Evolutionary conservation across 2,888 invertebrate genomes (phyloP), one percentile per base, ranked within the genome.

Genomic region (Muschampia plurimacula): DNA sequence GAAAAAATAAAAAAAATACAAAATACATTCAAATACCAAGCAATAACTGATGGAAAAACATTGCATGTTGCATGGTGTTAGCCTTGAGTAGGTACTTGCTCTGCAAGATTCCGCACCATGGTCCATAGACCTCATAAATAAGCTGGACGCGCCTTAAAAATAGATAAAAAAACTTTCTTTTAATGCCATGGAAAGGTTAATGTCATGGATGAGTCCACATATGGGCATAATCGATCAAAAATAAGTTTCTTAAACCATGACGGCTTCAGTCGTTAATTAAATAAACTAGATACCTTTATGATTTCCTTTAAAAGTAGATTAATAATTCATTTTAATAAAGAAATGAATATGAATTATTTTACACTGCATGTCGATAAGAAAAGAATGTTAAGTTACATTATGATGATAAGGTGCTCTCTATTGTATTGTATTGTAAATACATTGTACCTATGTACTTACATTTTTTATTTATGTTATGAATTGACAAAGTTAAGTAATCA

Each of bases 141-240:
- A 36, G 36, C 59, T 36, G 32, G 36, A 36, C 39, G 62, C 41
- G 36, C 6, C 32, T 32, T 60, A 32, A 62, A 62, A 62, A 39
- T 15, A 62, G 36, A 62, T 15, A 8, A 39, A n/a, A 41, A 32
- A 36, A 59, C 57, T 36, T 60, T 36, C 10, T 2, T 39, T 62
- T 62, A 62, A 62, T 62, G 39, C 62, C n/a, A 39, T 62, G 62
- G 62, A 62, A 62, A 62, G 62, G 62, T 62, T 62, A 62, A 62
- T 59, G 6, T 62, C 39, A 62, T 39, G 39, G n/a, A 39, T 39
- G 62, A n/a, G 39, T 36, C 39, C 36, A 36, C n/a, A 32, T 62
- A 36, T 8, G 32, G 62, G 15, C 62, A 62, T 2, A 15, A 62
- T 39, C 59, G 1, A 59, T 59, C 28, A 59, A 36, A 36, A 13